phyloP scores from a whole-genome alignment of 2,113 vertebrate genomes.

The Irena cyanogastra region DNA sequence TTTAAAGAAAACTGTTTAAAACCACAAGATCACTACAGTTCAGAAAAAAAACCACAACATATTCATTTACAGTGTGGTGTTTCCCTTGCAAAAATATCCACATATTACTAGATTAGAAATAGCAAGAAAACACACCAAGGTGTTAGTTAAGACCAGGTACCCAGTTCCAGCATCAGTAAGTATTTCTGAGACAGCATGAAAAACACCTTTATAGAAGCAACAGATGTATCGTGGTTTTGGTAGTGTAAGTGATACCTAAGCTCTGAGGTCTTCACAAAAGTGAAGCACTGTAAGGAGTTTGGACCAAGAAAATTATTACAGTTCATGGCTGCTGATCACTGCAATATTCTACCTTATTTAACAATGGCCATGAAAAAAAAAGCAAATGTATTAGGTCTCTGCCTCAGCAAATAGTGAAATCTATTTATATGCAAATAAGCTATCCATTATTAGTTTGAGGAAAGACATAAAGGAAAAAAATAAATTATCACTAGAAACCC shows the following conservation, averaged over 20 bases:
- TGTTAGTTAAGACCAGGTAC: background rate
- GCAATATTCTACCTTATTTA: conserved; percentile 58
- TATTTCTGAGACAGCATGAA: background rate
- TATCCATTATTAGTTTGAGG: conserved; percentile 80
- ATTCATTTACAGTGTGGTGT: background rate
- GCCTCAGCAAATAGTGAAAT: conserved; percentile 82
- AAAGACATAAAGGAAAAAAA: conserved; percentile 78
- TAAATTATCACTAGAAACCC: conserved; percentile 85
- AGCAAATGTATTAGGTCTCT: conserved; percentile 57
- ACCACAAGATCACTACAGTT: background rate
- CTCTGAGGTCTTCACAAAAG: background rate
- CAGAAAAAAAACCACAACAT: background rate
- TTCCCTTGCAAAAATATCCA: background rate
- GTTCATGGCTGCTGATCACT: conserved; percentile 58
- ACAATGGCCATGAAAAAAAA: conserved; percentile 6
- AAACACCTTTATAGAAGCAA: background rate
- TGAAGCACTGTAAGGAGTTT: background rate
- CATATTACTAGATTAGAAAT: background rate
- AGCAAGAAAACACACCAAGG: background rate
- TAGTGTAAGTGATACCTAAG: background rate
- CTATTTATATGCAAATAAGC: conserved; percentile 96
- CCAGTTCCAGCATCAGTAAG: background rate
- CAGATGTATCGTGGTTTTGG: background rate
- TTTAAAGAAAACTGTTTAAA: background rate
- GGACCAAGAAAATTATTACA: conserved; percentile 47